Percentiles rank a stretch among this genome's conserved stretches.
phyloP scores from a whole-genome alignment of 2,888 invertebrate species.

The Achlya flavicornis region DNA sequence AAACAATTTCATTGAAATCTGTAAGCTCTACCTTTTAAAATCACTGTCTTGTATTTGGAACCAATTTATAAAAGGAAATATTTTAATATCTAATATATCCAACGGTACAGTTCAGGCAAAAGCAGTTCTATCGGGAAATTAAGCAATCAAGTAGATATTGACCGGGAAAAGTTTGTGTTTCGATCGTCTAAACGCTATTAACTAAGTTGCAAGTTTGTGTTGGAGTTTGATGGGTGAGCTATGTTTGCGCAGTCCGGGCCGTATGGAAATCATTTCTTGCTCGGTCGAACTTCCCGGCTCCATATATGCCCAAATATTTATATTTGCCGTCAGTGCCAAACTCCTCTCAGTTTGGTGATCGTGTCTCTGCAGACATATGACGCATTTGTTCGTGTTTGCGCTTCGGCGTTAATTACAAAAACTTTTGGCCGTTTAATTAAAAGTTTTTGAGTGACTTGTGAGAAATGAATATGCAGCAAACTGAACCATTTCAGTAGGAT shows the following conservation, averaged over 20 bases:
- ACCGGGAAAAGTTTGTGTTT: slow-evolving; percentile 55
- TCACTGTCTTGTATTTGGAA: background rate
- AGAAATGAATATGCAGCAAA: slow-evolving; percentile 10
- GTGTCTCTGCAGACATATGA: slow-evolving; percentile 64
- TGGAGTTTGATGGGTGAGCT: slow-evolving; percentile 76
- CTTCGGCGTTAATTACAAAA: slow-evolving; percentile 51
- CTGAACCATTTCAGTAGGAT: background rate
- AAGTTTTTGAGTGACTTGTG: slow-evolving; percentile 14
- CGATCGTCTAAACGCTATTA: slow-evolving; percentile 76
- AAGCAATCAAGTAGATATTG: slow-evolving; percentile 49
- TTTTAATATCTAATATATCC: background rate
- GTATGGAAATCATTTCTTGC: slow-evolving; percentile 81
- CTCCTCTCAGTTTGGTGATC: slow-evolving; percentile 63
- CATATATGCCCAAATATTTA: slow-evolving; percentile 77
- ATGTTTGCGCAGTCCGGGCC: slow-evolving; percentile 71
- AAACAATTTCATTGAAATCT: no score
- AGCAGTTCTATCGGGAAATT: slow-evolving; percentile 43
- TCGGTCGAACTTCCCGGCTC: slow-evolving; percentile 69
- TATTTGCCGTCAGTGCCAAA: slow-evolving; percentile 72
- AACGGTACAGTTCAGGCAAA: slow-evolving; percentile 20
- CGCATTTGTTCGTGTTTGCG: slow-evolving; percentile 57
- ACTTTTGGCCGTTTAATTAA: slow-evolving; percentile 32
- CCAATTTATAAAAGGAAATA: background rate
- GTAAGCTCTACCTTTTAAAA: no score
- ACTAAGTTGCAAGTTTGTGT: slow-evolving; percentile 76